Evolutionary conservation across 2,888 invertebrate genomes (phyloP), one percentile per base, ranked within the genome.

Genomic region (Nasonia oneida): DNA sequence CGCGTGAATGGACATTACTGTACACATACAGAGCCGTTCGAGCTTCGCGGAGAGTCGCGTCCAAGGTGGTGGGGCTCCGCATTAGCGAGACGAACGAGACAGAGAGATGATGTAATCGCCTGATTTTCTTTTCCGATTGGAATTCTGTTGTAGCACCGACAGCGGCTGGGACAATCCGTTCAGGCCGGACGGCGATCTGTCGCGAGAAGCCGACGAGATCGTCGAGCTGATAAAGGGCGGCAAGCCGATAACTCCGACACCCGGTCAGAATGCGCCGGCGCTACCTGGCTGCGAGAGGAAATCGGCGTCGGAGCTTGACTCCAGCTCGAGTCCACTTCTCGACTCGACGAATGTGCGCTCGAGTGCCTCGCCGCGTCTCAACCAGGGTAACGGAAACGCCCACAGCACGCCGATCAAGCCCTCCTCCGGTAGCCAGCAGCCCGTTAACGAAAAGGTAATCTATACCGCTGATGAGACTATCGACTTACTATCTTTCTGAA

Each of bases 131-230:
- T 53, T 53, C 15, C 53, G 18, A 18, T 53, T 5, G 53, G 53
- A 53, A 18, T 53, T 53, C 18, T 61, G n/a, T 61, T 61, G 57
- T 95, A 99, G 98, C 94, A 97, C 97, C 94, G 98, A 98, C 93
- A 98, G 98, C 92, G 98, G 98, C 89, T 98, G 98, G 97, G 99
- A 99, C 94, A 99, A 99, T 94, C 99, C 99, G 85, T 99, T 99
- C 95, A 96, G 98, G 93, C 98, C 98, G 47, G 99, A 98, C 91
- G 98, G 99, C 87, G 98, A 98, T 94, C 94, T 99, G 91, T 98
- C 98, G 92, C 96, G 97, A 90, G 98, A 99, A 94, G 98, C 99
- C 42, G 99, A 99, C 94, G 98, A 98, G 94, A 98, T 99, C 91
- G 98, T 99, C 88, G 98, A 98, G 92, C 95, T 98, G 94, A 98